Evolutionary conservation across 2,797 vertebrate genomes (phyloP), one percentile per base, ranked within the genome.

Genomic region (Holocentrus rufus): DNA sequence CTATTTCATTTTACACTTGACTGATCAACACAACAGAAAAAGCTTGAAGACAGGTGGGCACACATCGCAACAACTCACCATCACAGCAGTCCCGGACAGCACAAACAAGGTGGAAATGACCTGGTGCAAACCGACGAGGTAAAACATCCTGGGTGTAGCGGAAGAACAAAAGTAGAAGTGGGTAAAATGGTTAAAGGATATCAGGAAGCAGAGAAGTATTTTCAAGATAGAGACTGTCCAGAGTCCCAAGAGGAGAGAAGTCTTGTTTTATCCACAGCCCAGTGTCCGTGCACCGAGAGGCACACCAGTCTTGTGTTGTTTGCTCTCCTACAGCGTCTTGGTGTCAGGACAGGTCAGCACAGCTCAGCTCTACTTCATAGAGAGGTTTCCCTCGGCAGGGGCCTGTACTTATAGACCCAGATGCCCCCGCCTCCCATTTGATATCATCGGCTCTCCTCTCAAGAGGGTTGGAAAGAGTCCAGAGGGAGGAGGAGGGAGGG

Each of bases 381-480:
- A 78, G 85, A 89, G 86, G 84, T 83, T 78, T 85, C 80, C 80
- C 82, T 61, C 44, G 36, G 65, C 39, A 5, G 4, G 69, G 50
- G 52, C 76, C 60, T 77, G 72, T 78, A 87, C 84, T 91, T 91
- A 91, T 87, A 88, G 83, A 87, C 86, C 79, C 82, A 61, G 65
- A 72, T 34, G 76, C 47, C 57, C 62, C 80, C 74, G 67, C 86
- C 89, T 83, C 61, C 11, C 0, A 74, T 20, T 63, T 88, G 84
- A 89, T 80, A 82, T 90, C 88, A 90, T 75, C 54, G 1, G 62
- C 63, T 72, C 76, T 54, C 65, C 76, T 63, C 69, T 82, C 66
- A 72, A 52, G 76, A 58, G 15, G 22, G 22, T 59, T 72, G 74
- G 64, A 83, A 69, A 64, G 59, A 13, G 70, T 71, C 68, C 70